Evolutionary conservation across 2,797 vertebrate species (phyloP).

Genomic region (Florisuga fusca): DNA sequence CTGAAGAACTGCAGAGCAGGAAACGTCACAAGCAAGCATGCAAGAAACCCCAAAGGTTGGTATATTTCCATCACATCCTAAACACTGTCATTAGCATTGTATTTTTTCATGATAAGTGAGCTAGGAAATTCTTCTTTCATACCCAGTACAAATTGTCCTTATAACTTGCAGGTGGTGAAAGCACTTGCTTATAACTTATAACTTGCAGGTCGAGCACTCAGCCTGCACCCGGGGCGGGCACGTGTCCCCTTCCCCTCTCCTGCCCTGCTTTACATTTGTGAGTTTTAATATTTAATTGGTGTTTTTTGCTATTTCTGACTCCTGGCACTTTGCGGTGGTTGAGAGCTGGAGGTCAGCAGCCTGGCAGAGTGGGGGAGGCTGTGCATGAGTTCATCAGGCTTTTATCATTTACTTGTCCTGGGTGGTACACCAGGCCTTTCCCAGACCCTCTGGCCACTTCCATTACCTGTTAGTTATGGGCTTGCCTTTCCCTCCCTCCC

Average conservation of each 20-base stretch:
- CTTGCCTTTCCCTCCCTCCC: background rate
- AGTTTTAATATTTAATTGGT: constrained; percentile 63
- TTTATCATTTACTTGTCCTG: background rate
- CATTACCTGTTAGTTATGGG: background rate
- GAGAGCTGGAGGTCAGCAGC: constrained; percentile 27
- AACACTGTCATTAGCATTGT: constrained; percentile 1
- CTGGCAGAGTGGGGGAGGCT: background rate
- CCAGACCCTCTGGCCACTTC: background rate
- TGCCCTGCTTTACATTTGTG: background rate
- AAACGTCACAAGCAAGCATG: background rate
- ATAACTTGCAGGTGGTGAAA: constrained; percentile 23
- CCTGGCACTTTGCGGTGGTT: background rate
- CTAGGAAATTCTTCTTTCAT: constrained; percentile 36
- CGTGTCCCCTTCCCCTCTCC: background rate
- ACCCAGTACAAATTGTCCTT: constrained; percentile 9
- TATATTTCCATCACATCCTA: constrained; percentile 34
- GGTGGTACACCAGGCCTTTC: background rate
- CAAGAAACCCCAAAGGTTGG: background rate
- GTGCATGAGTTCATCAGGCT: background rate
- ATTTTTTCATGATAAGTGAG: constrained; percentile 33
- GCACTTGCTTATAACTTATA: too few relatives aligned
- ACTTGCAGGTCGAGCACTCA: background rate
- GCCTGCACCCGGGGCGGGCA: background rate
- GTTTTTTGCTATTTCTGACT: constrained; percentile 38
- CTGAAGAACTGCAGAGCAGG: background rate